phyloP scores from a whole-genome alignment of 53 echinoderm and acorn worm genomes.

The Crossaster papposus region DNA sequence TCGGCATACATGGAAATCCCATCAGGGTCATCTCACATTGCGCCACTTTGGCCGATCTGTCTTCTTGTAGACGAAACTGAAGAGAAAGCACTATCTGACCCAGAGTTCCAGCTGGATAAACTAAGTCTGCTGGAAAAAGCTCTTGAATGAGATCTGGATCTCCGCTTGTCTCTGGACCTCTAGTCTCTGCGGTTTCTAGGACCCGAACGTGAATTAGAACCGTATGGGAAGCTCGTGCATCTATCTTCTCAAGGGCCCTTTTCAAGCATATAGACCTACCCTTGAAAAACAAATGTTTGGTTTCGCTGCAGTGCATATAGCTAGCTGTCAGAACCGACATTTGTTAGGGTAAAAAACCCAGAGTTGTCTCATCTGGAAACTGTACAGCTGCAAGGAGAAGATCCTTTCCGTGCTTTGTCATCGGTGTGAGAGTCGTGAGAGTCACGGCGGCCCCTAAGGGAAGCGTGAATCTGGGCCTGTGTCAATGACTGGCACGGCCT shows the following conservation, averaged over 20 bases:
- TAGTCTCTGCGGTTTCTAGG: conserved; percentile 3
- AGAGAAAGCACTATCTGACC: not conserved
- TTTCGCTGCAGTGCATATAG: conserved; percentile 7
- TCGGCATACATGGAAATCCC: conserved; percentile 29
- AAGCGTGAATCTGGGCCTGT: conserved; percentile 24
- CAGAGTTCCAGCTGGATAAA: not conserved
- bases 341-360: conserved; percentile 17
- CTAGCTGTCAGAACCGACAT: conserved; percentile 7
- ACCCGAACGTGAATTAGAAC: not conserved
- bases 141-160: conserved; percentile 28
- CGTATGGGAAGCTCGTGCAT: not conserved
- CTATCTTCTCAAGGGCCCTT: conserved; percentile 20
- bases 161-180: not conserved
- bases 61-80: too few species aligned
- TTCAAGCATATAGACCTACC: conserved; percentile 31
- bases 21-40: not conserved
- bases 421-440: not conserved
- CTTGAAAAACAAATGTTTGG: conserved; percentile 10
- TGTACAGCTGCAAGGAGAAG: not conserved
- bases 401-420: not conserved
- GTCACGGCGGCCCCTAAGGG: conserved; percentile 54
- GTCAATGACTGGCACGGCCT: not conserved
- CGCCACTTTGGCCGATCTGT: too few species aligned
- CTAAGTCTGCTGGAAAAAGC: conserved; percentile 8
- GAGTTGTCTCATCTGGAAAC: not conserved